A percentile compares a stretch with the other conserved stretches of the same genome.
These are phyloP conservation scores for Cylindroiulus punctatus DNA, from an alignment of 2,888 invertebrate genomes.

Conservation along the genomic window DNA sequence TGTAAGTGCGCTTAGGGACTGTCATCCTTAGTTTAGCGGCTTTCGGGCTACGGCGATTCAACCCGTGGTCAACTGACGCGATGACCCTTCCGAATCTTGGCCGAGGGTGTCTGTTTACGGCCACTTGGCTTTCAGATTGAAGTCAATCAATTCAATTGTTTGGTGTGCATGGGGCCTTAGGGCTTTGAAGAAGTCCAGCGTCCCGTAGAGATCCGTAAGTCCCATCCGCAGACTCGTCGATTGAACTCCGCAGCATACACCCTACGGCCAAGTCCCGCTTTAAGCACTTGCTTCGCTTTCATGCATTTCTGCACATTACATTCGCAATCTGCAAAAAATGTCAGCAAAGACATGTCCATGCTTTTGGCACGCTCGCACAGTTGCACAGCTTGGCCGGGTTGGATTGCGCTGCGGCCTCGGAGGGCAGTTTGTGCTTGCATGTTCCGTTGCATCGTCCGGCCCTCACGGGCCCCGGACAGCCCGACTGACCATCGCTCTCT, in stretches of 20 bases:
- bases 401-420: neutral
- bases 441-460: neutral
- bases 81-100: neutral
- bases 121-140: no score
- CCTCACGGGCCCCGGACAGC: neutral
- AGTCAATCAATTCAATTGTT: no score
- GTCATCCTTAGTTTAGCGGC: neutral
- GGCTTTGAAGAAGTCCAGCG: no score
- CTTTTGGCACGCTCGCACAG: neutral
- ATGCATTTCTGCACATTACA: neutral
- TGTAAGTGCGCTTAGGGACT: neutral
- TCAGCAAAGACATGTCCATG: neutral
- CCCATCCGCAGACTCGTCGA: no score
- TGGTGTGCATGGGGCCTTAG: no score
- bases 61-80: neutral
- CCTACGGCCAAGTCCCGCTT: neutral
- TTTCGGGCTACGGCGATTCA: conserved; percentile 11
- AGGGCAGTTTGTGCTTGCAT: neutral
- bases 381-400: neutral
- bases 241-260: neutral
- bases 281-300: neutral
- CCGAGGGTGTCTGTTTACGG: neutral
- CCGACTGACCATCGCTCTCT: neutral
- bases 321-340: neutral
- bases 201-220: no score